Base-by-base conservation (phyloP, 1,140 invertebrate genomes). In the Mizuhopecten yessoensis region DNA sequence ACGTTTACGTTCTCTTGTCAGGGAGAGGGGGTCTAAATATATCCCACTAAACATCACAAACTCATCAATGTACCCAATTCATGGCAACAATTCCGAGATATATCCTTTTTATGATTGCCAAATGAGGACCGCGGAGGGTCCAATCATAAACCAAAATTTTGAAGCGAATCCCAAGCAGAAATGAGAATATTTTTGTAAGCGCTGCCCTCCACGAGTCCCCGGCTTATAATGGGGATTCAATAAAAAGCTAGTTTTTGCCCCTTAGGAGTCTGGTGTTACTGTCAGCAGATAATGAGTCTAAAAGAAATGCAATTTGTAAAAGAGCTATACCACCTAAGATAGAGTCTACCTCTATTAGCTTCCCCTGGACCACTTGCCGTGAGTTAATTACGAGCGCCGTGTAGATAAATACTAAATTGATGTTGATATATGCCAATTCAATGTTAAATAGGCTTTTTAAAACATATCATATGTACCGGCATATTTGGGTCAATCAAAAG, bases 351-450 rank as follows among this genome's bases (percentile, higher is more conserved):
- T 89, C 86, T 89, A 42, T 20, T 34, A 49, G 39, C 29, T 90
- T 45, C 86, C 89, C 49, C 49, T 90, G 87, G 87, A 90, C 57
- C 33, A 34, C 92, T 87, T 87, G 90, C 88, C 36, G 92, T 87
- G 91, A 91, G 90, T 75, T 91, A 92, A 93, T 91, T 90, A 92
- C 88, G 89, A 90, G 34, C 90, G 88, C 87, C 90, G 34, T 23
- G 49, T 39, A 88, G 87, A 90, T 88, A 45, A 87, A 88, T 88
- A 90, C 90, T 90, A 90, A 90, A 90, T 90, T 90, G 90, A 88
- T 90, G 90, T 88, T 90, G 90, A 90, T 90, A 87, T 90, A 93
- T 92, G 91, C 92, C 91, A 92, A 89, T 89, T 88, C 86, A 86
- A 86, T 89, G 92, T 90, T 90, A 90, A 90, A 90, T 90, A 90